Evolutionary conservation across 2,888 invertebrate species (phyloP), one percentile per base, ranked within the genome.

Genomic region (Eucera pruinosa): DNA sequence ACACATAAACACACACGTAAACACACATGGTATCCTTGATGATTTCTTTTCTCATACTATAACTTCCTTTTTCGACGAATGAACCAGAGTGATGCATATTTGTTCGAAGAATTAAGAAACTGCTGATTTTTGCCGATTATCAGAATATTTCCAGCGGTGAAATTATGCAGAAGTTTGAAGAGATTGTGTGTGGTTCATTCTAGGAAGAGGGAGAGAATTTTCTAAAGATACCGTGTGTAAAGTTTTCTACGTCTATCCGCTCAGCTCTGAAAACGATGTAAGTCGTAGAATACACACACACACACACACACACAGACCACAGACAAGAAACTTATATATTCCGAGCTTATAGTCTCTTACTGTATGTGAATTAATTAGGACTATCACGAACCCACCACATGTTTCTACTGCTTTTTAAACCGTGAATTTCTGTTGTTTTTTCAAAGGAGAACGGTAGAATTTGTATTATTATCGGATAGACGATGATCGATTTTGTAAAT

Each of bases 281-380:
- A 36, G 13, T 60, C 45, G 15, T 45, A 13, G 39, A 13, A 15
- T 13, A 15, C 3, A 20, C 33, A 47, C n/a, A 47, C 13, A 60
- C 30, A 33, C 20, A 36, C 13, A 45, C 13, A 36, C 11, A 20
- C 9, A 27, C 39, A 13, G n/a, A 61, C 36, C 41, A 80, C 18
- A 33, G 33, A 27, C n/a, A 41, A n/a, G 2, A 55, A 54, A 79
- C 66, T 69, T n/a, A n/a, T n/a, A n/a, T n/a, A n/a, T 33, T 81
- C 54, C 71, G 80, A 81, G 81, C 81, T 81, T 80, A 71, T 66
- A 60, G 69, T 66, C 71, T 69, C 47, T 47, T 25, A 50, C 74
- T 7, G 33, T 66, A 54, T 48, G 55, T 73, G 47, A 47, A 62
- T 33, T 39, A 47, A 43, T 43, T 66, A 48, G 65, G 9, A 62